A percentile compares a stretch with the other conserved stretches of the same genome.
phyloP scores from a whole-genome alignment of 23 tunicate genomes.

The Clavelina lepadiformis region DNA sequence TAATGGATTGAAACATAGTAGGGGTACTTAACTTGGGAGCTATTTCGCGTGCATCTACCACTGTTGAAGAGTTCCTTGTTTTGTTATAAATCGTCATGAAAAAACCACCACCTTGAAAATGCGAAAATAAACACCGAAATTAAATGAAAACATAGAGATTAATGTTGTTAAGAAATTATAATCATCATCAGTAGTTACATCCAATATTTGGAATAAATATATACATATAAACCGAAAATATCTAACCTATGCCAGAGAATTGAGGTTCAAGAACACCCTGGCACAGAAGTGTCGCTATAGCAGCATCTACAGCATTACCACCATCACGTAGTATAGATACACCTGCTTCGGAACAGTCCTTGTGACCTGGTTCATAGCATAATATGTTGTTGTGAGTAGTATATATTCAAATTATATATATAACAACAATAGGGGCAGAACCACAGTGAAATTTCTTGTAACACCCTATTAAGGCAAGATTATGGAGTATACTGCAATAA shows the following conservation, averaged over 20 bases:
- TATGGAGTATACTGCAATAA: no score
- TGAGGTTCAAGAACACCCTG: slow-evolving; percentile 92
- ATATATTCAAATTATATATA: no score
- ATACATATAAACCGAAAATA: neutral
- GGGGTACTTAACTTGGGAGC: slow-evolving; percentile 29
- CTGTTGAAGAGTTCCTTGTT: slow-evolving; percentile 30
- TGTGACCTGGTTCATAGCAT: no score
- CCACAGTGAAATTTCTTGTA: no score
- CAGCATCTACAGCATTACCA: slow-evolving; percentile 96
- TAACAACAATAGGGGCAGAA: no score
- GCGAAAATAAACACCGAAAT: no score
- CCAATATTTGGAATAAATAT: neutral
- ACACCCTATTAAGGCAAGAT: no score
- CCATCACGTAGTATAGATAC: slow-evolving; percentile 49
- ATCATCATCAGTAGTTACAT: neutral
- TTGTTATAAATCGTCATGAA: slow-evolving; percentile 56
- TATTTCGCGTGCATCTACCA: slow-evolving; percentile 55
- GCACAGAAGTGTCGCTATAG: slow-evolving; percentile 76
- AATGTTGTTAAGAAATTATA: neutral
- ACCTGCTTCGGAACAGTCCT: slow-evolving; percentile 69
- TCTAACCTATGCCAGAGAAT: slow-evolving; percentile 64
- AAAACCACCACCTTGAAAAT: slow-evolving; percentile 92
- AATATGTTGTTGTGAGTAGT: no score
- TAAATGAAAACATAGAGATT: neutral
- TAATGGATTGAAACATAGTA: slow-evolving; percentile 18